Evolutionary conservation across 2,113 vertebrate species (phyloP).

Genomic region (Gymnobelideus leadbeateri): DNA sequence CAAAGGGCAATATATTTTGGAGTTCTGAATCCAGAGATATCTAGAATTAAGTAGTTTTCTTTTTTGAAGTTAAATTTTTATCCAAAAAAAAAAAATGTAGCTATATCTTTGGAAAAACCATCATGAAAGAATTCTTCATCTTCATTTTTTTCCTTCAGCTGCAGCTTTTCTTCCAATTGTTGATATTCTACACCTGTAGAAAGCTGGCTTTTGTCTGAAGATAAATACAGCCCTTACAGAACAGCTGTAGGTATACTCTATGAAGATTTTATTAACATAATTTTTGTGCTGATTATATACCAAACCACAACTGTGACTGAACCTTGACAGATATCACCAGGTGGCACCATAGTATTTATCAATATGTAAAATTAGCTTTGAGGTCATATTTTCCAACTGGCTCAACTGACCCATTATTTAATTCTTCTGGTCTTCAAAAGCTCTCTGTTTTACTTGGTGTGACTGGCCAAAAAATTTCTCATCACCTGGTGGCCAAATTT

Average conservation of each 20-base stretch:
- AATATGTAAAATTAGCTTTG: background rate
- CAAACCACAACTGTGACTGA: background rate
- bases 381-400: background rate
- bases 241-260: background rate
- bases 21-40: slow-evolving; percentile 16
- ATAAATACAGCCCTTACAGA: background rate
- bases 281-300: background rate
- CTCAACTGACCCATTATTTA: background rate
- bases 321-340: background rate
- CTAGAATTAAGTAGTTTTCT: slow-evolving; percentile 54
- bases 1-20: slow-evolving; percentile 32
- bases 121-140: background rate
- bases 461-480: background rate
- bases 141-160: background rate
- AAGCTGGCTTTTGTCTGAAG: background rate
- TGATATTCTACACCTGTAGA: slow-evolving; percentile 22
- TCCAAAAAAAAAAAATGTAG: slow-evolving; percentile 15
- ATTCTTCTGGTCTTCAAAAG: background rate
- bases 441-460: background rate
- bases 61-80: slow-evolving; percentile 42
- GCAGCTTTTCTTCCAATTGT: background rate
- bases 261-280: background rate
- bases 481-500: background rate
- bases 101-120: slow-evolving; percentile 32
- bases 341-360: background rate